phyloP scores from a whole-genome alignment of 2,797 vertebrate genomes.

The Neosilurus mollespiculum region DNA sequence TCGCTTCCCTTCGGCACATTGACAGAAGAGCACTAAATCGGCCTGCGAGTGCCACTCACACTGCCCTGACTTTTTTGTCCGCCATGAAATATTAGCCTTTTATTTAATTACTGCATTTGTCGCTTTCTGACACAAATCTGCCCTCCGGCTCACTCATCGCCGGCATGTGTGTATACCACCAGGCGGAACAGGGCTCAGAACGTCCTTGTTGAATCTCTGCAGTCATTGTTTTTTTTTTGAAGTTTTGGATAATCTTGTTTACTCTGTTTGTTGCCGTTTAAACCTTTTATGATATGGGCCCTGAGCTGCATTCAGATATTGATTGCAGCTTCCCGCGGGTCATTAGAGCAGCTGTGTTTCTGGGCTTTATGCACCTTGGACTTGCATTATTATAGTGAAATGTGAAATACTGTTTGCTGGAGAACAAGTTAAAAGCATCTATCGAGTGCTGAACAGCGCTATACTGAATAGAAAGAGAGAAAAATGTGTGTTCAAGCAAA shows the following conservation, averaged over 20 bases:
- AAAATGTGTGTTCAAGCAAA: neutral
- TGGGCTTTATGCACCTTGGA: constrained; percentile 20
- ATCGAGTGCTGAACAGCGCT: neutral
- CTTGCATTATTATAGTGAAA: neutral
- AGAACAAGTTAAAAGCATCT: constrained; percentile 18
- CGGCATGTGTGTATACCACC: constrained; percentile 1
- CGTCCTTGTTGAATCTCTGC: constrained; percentile 1
- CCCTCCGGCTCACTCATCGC: neutral
- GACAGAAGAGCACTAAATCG: constrained; percentile 39
- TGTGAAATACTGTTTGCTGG: neutral
- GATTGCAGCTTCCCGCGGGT: constrained; percentile 31
- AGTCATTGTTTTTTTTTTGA: neutral
- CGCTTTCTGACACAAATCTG: constrained; percentile 29
- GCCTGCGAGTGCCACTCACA: constrained; percentile 22
- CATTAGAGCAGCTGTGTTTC: constrained; percentile 27
- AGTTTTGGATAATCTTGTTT: constrained; percentile 16
- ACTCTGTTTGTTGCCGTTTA: constrained; percentile 19
- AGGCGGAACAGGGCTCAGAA: neutral
- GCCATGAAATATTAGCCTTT: constrained; percentile 38
- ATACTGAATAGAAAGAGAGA: neutral
- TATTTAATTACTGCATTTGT: constrained; percentile 39
- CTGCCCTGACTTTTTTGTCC: constrained; percentile 20
- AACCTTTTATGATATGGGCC: constrained; percentile 5
- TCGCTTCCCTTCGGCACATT: constrained; percentile 45
- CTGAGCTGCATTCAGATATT: neutral